phyloP scores from a whole-genome alignment of 1,140 invertebrate species.

The Liolophura sinensis region DNA sequence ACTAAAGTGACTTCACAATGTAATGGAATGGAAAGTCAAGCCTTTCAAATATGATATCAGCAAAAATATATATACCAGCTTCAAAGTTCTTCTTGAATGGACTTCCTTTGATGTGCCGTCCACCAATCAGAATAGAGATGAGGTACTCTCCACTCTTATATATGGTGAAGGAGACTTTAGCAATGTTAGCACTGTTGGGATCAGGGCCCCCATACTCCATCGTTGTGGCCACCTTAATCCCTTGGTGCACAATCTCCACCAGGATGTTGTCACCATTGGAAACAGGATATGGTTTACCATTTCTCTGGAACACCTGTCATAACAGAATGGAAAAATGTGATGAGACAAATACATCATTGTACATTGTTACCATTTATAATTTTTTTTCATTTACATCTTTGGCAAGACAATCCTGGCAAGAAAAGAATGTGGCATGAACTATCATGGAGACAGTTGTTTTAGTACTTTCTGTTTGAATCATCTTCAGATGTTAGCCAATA shows the following conservation, averaged over 20 bases:
- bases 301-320: constrained; percentile 84
- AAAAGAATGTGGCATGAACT: no score
- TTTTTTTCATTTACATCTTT: not conserved
- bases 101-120: constrained; percentile 69
- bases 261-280: constrained; percentile 87
- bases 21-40: no score
- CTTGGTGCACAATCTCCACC: constrained; percentile 82
- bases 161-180: constrained; percentile 88
- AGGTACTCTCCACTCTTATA: constrained; percentile 85
- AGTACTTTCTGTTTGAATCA: no score
- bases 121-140: constrained; percentile 81
- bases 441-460: no score
- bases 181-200: constrained; percentile 79
- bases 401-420: not conserved
- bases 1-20: no score
- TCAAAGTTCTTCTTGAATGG: constrained; percentile 70
- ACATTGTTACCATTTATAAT: not conserved
- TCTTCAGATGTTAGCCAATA: no score
- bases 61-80: no score
- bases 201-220: constrained; percentile 82
- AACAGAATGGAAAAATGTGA: constrained; percentile 5
- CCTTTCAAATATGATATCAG: no score
- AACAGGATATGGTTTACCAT: constrained; percentile 88
- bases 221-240: constrained; percentile 79
- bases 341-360: not conserved